Evolutionary conservation across 2,888 invertebrate species (phyloP), one percentile per base, ranked within the genome.

Genomic region (Cephus rjabovi): DNA sequence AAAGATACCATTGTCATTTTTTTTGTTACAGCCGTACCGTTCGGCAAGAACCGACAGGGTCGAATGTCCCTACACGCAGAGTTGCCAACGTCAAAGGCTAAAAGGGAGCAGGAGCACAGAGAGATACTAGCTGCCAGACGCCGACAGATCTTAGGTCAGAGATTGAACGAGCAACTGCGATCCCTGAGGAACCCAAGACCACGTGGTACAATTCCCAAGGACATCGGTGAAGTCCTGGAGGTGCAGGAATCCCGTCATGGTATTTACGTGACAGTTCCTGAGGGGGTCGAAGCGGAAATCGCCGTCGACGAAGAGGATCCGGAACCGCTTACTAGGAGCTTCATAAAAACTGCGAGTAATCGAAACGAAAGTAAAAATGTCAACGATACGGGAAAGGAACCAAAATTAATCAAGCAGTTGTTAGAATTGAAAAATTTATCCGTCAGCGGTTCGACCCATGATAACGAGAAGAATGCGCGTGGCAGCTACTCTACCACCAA

Each of bases 61-160:
- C 86, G 86, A 33, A 86, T 85, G 86, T 85, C 86, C 4, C 78
- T 85, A 40, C 88, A 87, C 69, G 79, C 87, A 69, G 90, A 90
- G 76, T 81, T 84, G 30, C 86, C 89, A 6, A 81, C 87, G 34
- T 87, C 87, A 31, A 91, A 88, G 78, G 86, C 84, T n/a, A 88
- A 89, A 73, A 85, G 90, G 31, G 91, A 91, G 79, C 89, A 88
- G 77, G 83, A 86, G 0, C 84, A 89, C 35, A 88, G 89, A 15
- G 88, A 86, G 81, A 87, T 95, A 74, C 91, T 95, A 81, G 94
- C 94, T 0, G 94, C 94, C 0, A 91, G 95, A 37, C 92, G 95
- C 75, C 93, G 94, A 70, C 94, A 95, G 77, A 91, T 94, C 75
- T 92, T 94, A 76, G 92, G 92, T 23, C 94, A 93, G 37, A 92